Conservation (phyloP, 2,113 vertebrate genomes). For the Spheniscus mendiculus region DNA sequence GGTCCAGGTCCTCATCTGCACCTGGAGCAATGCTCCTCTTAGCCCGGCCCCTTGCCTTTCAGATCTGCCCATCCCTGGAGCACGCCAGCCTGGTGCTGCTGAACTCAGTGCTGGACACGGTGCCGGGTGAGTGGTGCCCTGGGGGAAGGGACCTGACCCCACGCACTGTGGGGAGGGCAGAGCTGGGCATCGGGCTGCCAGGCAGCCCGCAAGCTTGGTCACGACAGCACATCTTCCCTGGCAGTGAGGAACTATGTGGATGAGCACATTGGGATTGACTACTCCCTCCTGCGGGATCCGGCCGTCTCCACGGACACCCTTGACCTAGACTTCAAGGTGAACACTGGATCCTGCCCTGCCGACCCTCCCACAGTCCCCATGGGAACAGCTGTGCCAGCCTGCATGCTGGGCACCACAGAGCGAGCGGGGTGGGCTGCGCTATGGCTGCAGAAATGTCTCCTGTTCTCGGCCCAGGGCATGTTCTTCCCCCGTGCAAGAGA, state of each 20-base stretch:
- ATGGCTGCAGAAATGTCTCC: neutral
- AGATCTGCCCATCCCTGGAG: constrained; percentile 92
- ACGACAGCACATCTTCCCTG: neutral
- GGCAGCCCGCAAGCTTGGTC: neutral
- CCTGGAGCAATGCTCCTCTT: neutral
- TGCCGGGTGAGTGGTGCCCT: constrained; percentile 79
- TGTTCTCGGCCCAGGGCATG: constrained; percentile 80
- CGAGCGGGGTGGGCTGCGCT: accelerated
- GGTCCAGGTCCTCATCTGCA: neutral
- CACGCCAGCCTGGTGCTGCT: constrained; percentile 86
- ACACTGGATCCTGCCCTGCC: neutral
- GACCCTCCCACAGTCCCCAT: neutral
- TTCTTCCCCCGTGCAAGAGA: constrained; percentile 80
- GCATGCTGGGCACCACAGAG: accelerated
- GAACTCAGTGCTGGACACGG: constrained; percentile 87
- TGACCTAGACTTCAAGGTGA: constrained; percentile 92
- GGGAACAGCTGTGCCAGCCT: neutral
- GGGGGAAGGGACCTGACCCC: neutral
- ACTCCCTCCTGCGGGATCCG: constrained; percentile 89
- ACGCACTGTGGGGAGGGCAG: neutral
- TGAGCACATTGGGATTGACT: constrained; percentile 88
- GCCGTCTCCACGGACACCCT: constrained; percentile 78
- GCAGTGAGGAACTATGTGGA: constrained; percentile 85
- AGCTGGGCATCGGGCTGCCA: neutral
- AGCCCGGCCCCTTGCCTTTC: neutral